Base-by-base conservation (phyloP, 2,888 invertebrate species). In the Rhamnusium bicolor region DNA sequence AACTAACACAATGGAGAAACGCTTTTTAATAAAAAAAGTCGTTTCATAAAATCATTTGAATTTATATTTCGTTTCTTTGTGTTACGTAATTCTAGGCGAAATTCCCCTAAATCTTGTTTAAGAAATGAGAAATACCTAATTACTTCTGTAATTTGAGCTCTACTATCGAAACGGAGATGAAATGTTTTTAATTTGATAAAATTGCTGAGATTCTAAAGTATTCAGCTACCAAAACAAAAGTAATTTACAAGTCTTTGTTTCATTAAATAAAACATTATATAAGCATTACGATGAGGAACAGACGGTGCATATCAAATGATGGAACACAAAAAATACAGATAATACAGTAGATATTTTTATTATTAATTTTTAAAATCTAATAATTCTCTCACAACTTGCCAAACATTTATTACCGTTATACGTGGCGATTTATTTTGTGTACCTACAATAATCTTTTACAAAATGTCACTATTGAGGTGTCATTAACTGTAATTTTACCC, bases 1-100 rank as follows among this genome's bases (percentile, higher is more conserved):
- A 65, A 65, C 29, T 63, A 69, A 62, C 54, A 75, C 74, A 75
- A 75, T 72, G 58, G 66, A 40, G 65, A 61, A 67, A 63, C 49
- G 18, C 29, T 16, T 65, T 65, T 32, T 54, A 54, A 54, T 54
- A 49, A 63, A 65, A n/a, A 29, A 65, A 53, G 27, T 19, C 29
- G 51, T 53, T 53, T 65, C 54, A 29, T 47, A 12, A 16, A 6
- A 24, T 29, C 63, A 2, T 24, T 19, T 24, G 53, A 51, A 53
- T 53, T 65, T 65, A 32, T 19, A 40, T 53, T 53, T 65, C 51
- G 16, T 53, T 32, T 53, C 65, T 65, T 65, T 65, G 65, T 65
- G 53, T 32, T 53, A 27, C 21, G n/a, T 51, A 53, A 65, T 65
- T 65, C 32, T 10, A 27, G 19, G 14, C 27, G 61, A 21, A 19